Percentiles rank a stretch among this genome's conserved stretches.
Evolutionary conservation across 2,797 vertebrate species (phyloP).

Genomic region (Sebastolobus altivelis): DNA sequence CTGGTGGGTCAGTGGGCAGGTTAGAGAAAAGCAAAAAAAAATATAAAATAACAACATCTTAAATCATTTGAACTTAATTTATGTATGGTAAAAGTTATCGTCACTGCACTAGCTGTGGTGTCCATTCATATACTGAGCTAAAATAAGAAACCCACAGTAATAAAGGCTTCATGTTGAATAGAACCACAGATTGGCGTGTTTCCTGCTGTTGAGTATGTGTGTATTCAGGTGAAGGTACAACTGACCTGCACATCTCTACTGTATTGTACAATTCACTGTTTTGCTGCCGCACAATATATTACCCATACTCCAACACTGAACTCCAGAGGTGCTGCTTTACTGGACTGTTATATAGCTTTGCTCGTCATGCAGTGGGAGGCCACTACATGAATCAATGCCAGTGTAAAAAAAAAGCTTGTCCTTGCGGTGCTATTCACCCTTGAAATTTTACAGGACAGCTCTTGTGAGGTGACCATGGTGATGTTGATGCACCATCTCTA

Average conservation of each 20-base stretch:
- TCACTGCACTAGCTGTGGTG: no score
- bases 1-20: neutral
- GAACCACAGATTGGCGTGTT: neutral
- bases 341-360: constrained; percentile 23
- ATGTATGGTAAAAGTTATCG: neutral
- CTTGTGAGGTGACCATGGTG: constrained; percentile 30
- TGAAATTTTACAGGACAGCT: constrained; percentile 53
- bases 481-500: constrained; percentile 20
- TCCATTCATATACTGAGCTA: neutral
- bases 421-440: constrained; percentile 46
- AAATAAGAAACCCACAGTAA: neutral
- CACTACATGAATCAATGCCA: constrained; percentile 23
- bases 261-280: constrained; percentile 6
- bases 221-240: neutral
- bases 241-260: constrained; percentile 3
- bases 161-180: neutral
- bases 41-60: constrained; percentile 3
- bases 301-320: neutral
- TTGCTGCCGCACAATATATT: neutral
- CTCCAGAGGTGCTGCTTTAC: constrained; percentile 22
- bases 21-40: constrained; percentile 1
- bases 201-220: neutral
- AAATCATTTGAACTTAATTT: neutral
- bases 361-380: constrained; percentile 9
- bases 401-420: constrained; percentile 6